Conservation (phyloP, 1,140 invertebrate species). For the Polypedilum vanderplanki region DNA sequence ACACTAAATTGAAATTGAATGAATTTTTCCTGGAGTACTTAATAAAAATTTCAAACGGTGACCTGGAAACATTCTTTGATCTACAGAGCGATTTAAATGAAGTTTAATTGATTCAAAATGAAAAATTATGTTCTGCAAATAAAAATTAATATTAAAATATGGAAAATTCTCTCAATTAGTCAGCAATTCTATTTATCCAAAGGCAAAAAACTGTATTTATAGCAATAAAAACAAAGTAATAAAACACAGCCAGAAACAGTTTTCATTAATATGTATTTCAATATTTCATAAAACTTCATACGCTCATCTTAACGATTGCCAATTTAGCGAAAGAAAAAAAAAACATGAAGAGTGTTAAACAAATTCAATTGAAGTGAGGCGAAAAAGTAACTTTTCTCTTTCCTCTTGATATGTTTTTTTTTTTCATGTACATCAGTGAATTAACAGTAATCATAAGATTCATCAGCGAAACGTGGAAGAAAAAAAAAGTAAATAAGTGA, state of each 20-base stretch:
- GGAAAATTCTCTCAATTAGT: too few species aligned
- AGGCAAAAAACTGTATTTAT: too few species aligned
- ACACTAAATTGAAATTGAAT: too few species aligned
- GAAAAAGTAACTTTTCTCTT: not conserved
- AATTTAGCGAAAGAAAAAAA: not conserved
- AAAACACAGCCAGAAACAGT: not conserved
- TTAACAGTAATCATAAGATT: constrained; percentile 2
- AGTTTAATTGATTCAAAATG: too few species aligned
- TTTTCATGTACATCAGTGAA: not conserved
- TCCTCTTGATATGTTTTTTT: not conserved
- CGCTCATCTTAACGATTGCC: not conserved
- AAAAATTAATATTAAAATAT: too few species aligned
- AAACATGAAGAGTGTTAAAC: not conserved
- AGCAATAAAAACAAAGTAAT: not conserved
- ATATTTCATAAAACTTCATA: not conserved
- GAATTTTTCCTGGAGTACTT: too few species aligned
- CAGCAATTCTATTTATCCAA: too few species aligned
- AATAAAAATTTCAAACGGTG: too few species aligned
- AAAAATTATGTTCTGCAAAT: too few species aligned
- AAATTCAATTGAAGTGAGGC: not conserved
- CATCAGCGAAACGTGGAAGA: not conserved
- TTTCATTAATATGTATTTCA: not conserved
- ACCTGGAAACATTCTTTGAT: too few species aligned
- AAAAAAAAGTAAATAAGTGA: not conserved
- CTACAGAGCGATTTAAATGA: too few species aligned